phyloP scores from a whole-genome alignment of 2,888 invertebrate species.

The Argyra leucocephala region DNA sequence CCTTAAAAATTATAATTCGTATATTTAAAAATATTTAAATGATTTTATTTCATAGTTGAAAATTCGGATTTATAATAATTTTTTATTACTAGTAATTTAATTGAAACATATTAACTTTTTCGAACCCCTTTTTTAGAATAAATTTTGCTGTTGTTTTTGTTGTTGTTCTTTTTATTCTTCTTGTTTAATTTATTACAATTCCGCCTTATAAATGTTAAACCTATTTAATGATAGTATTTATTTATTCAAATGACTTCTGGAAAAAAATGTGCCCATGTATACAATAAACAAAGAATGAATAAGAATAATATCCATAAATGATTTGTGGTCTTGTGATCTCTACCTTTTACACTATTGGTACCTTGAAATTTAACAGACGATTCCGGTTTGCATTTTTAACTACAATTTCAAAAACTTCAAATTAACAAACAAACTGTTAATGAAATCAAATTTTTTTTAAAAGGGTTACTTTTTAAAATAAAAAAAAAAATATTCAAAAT shows the following conservation, averaged over 20 bases:
- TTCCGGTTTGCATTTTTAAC: neutral
- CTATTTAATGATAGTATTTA: conserved; percentile 3
- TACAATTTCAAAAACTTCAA: neutral
- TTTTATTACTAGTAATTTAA: neutral
- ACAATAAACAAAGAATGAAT: neutral
- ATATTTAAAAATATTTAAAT: too few species aligned
- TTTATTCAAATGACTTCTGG: neutral
- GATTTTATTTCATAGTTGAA: too few species aligned
- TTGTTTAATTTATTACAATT: neutral
- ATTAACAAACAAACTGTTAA: neutral
- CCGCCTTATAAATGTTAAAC: neutral
- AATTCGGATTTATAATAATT: neutral
- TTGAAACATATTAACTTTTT: neutral
- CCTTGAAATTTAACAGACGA: neutral
- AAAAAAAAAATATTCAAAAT: too few species aligned
- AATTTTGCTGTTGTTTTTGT: too few species aligned
- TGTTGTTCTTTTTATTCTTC: too few species aligned
- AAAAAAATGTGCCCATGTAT: neutral
- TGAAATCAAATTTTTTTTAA: neutral
- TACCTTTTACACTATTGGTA: neutral
- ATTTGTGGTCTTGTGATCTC: neutral
- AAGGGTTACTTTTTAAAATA: neutral
- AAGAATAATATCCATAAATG: neutral
- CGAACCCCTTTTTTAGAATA: neutral
- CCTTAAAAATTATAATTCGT: too few species aligned